Percentiles rank a stretch among this genome's conserved stretches.
Conservation (phyloP, 2,888 invertebrate species). For the Homarus gammarus region DNA sequence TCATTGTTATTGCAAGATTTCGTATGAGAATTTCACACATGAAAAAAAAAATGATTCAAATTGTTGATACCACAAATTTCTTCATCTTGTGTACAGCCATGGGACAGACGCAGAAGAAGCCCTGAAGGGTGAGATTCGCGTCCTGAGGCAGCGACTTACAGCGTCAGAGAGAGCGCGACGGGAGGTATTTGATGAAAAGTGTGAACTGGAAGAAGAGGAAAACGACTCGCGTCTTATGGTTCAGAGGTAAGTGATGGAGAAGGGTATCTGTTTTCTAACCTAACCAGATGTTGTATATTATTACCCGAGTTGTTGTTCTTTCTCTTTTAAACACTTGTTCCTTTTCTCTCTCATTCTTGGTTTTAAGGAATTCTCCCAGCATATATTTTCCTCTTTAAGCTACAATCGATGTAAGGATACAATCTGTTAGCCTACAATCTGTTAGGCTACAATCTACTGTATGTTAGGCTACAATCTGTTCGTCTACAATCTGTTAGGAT, state of each 20-base stretch:
- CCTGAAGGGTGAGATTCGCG: slow-evolving; percentile 67
- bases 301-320: no score
- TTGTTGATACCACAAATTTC: not conserved
- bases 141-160: slow-evolving; percentile 64
- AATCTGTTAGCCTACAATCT: no score
- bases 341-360: not conserved
- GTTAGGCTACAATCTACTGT: no score
- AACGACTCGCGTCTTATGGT: slow-evolving; percentile 76
- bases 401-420: no score
- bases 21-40: no score
- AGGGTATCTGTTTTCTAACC: not conserved
- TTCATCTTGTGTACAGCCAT: slow-evolving; percentile 5
- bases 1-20: no score
- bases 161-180: slow-evolving; percentile 58
- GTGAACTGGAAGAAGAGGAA: slow-evolving; percentile 76
- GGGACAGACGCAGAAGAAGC: slow-evolving; percentile 69
- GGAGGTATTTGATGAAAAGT: slow-evolving; percentile 75
- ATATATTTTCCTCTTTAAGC: no score
- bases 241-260: slow-evolving; percentile 71
- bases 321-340: not conserved
- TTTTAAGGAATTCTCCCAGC: no score
- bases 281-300: no score
- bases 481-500: no score
- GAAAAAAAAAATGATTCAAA: no score
- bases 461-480: no score